These are phyloP conservation scores for Neopelma chrysocephalum DNA, from an alignment of 2,797 vertebrate genomes.

Conservation along the genomic window DNA sequence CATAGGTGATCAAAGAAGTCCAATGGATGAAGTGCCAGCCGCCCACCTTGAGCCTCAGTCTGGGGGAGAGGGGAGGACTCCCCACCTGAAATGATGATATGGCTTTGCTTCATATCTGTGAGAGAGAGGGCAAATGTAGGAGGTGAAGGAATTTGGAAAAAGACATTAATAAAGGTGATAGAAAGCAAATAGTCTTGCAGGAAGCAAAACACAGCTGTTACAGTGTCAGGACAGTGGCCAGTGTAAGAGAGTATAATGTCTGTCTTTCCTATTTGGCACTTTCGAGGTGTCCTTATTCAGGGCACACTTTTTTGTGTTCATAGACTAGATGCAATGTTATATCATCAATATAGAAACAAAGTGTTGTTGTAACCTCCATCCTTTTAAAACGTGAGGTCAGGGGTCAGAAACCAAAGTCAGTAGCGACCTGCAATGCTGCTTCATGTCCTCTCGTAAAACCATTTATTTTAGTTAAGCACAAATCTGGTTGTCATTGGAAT, in stretches of 20 bases:
- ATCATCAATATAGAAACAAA: neutral
- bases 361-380: neutral
- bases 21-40: neutral
- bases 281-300: neutral
- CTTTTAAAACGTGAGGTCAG: neutral
- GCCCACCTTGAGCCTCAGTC: neutral
- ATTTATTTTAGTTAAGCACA: neutral
- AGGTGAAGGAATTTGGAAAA: neutral
- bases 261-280: neutral
- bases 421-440: neutral
- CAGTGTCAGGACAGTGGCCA: neutral
- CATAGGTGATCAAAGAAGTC: neutral
- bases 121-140: neutral
- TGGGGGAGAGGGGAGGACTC: neutral
- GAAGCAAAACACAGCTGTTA: neutral
- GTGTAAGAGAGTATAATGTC: neutral
- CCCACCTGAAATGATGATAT: neutral
- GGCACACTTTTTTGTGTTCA: neutral
- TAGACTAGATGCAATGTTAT: neutral
- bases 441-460: neutral
- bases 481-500: neutral
- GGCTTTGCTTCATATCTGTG: neutral
- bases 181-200: neutral
- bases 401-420: neutral
- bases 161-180: neutral